Base-by-base conservation (phyloP, 2,113 vertebrate species). In the Actenoides lindsayi region DNA sequence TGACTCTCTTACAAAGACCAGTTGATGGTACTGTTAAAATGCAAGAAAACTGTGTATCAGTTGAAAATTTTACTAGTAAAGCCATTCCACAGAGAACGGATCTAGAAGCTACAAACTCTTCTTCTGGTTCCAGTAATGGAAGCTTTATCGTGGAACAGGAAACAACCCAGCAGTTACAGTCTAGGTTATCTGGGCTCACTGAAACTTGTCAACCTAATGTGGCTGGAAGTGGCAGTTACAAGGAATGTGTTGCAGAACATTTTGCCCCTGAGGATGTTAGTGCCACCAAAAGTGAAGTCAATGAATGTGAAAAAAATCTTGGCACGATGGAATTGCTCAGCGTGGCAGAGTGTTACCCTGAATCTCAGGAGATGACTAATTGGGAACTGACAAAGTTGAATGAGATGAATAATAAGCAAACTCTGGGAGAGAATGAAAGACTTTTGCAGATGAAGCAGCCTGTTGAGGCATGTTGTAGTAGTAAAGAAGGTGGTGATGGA, bases 371-470 rank as follows among this genome's bases (percentile, higher is more conserved):
- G 80, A 77, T 96, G 89, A 93, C 94, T 94, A 83, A 97, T 84
- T 97, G 98, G 94, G 97, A 98, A 87, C 92, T 97, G 91, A 95
- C 96, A 70, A 96, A 98, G 85, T 90, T 96, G 95, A 98, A 97
- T 96, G 97, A 98, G 60, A 93, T 94, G 87, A 96, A 89, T 96
- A 94, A 87, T 89, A 97, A 95, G 76, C 97, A 97, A 94, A 95
- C 83, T 81, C 85, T 76, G 89, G 97, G 97, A 91, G 98, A 98
- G 89, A 95, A 87, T 50, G 97, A 97, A 87, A 94, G 81, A 78
- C 94, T 90, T 80, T 57, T 94, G 63, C 96, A 95, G 54, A 89
- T 79, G 5, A 93, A 89, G 86, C 96, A 96, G 68, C 93, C 95
- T 87, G 97, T 97, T 83, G 95, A 97, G 81, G 76, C 87, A 18